Evolutionary conservation across 2,113 vertebrate species (phyloP).

Genomic region (Rhinichthys klamathensis): DNA sequence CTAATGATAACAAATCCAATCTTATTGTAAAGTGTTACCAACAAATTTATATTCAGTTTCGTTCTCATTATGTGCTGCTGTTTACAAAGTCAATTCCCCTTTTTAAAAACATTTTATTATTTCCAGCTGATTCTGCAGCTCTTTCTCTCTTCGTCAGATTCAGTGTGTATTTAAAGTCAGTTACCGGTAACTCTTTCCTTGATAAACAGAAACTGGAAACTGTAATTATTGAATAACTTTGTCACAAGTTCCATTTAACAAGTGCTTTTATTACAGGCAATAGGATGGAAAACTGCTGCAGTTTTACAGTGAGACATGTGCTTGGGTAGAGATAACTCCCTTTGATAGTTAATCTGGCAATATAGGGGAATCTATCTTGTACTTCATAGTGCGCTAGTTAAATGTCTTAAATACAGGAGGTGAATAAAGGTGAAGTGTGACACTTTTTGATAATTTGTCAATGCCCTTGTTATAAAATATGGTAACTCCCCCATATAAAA

Average conservation of each 20-base stretch:
- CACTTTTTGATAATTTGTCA: neutral
- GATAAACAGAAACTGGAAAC: neutral
- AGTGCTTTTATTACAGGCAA: neutral
- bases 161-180: neutral
- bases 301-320: neutral
- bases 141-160: neutral
- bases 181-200: neutral
- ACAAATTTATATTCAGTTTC: too few species aligned
- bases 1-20: too few species aligned
- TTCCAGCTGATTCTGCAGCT: neutral
- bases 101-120: neutral
- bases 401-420: neutral
- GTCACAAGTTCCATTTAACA: neutral
- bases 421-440: neutral
- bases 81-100: neutral
- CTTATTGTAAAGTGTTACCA: too few species aligned
- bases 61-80: too few species aligned
- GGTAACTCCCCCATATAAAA: neutral
- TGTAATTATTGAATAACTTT: too few species aligned
- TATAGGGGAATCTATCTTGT: neutral
- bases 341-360: neutral
- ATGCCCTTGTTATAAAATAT: neutral
- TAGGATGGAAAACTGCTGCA: neutral
- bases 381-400: neutral
- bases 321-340: neutral